These are phyloP conservation scores for Erebia epiphron DNA, from an alignment of 2,888 invertebrate genomes.

Conservation along the genomic window DNA sequence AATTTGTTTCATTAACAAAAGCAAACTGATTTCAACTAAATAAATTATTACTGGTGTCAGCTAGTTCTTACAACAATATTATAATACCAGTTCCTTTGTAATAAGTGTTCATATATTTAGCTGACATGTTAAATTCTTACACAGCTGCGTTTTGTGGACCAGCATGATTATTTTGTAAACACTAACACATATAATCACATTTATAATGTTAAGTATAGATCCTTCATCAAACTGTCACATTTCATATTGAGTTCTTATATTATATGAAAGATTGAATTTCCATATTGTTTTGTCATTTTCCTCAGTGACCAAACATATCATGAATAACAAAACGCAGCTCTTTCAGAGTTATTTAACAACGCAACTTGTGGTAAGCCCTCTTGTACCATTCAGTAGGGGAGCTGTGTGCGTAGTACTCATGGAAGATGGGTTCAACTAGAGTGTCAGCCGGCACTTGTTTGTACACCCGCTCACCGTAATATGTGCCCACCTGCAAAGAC, in stretches of 20 bases:
- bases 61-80: slow-evolving; percentile 1
- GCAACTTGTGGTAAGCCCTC: slow-evolving; percentile 79
- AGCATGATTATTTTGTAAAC: background rate
- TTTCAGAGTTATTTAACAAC: slow-evolving; percentile 68
- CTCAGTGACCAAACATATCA: background rate
- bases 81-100: background rate
- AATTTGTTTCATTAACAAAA: slow-evolving; percentile 8
- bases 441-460: slow-evolving; percentile 85
- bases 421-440: slow-evolving; percentile 84
- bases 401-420: slow-evolving; percentile 89
- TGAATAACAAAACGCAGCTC: slow-evolving; percentile 4
- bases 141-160: slow-evolving; percentile 4
- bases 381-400: slow-evolving; percentile 75
- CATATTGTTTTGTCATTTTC: background rate
- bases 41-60: slow-evolving; percentile 13
- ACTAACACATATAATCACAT: background rate
- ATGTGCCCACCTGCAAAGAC: slow-evolving; percentile 87
- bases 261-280: too few species aligned
- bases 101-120: background rate
- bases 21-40: slow-evolving; percentile 21
- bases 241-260: too few species aligned
- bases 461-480: slow-evolving; percentile 92
- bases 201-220: too few species aligned
- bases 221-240: too few species aligned
- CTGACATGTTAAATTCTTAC: background rate